Conservation (phyloP, 2,113 vertebrate genomes). For the Callospermophilus lateralis region DNA sequence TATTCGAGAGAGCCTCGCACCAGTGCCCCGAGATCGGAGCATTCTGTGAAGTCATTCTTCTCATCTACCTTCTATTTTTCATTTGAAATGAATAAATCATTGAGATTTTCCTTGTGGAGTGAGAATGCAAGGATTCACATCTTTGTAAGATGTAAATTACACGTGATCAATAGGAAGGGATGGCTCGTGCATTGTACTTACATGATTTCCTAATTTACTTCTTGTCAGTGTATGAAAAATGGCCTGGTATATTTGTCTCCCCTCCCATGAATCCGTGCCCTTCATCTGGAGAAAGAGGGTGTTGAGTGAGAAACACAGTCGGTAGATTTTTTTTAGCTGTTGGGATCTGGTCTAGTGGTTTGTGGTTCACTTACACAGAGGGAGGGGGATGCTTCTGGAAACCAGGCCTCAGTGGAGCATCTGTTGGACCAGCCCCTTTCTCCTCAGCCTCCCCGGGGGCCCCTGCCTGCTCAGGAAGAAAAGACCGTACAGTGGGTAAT, state of each 20-base stretch:
- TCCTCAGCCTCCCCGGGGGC: not conserved
- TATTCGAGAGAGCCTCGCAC: slow-evolving; percentile 93
- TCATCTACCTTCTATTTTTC: slow-evolving; percentile 97
- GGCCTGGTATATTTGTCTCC: slow-evolving; percentile 85
- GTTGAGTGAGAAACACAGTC: not conserved
- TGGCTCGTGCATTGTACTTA: slow-evolving; percentile 89
- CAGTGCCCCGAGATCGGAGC: slow-evolving; percentile 94
- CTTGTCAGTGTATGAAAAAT: slow-evolving; percentile 86
- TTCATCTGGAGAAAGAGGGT: slow-evolving; percentile 82
- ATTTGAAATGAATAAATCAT: slow-evolving; percentile 99
- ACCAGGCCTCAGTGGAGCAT: slow-evolving; percentile 53
- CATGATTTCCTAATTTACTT: slow-evolving; percentile 89
- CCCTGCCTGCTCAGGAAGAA: slow-evolving; percentile 36
- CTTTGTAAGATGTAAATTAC: slow-evolving; percentile 98
- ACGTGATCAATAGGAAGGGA: slow-evolving; percentile 96
- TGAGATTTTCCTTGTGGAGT: slow-evolving; percentile 95
- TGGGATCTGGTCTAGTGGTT: slow-evolving; percentile 53
- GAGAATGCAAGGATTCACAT: slow-evolving; percentile 97
- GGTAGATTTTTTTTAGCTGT: slow-evolving; percentile 15
- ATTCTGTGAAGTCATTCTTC: slow-evolving; percentile 98
- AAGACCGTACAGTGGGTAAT: slow-evolving; percentile 38
- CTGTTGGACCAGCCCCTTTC: slow-evolving; percentile 54
- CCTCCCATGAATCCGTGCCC: slow-evolving; percentile 77
- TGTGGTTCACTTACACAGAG: too few relatives aligned
- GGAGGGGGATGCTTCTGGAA: slow-evolving; percentile 55